Conservation (phyloP, 2,888 invertebrate species). For the Apotomis betuletana region DNA sequence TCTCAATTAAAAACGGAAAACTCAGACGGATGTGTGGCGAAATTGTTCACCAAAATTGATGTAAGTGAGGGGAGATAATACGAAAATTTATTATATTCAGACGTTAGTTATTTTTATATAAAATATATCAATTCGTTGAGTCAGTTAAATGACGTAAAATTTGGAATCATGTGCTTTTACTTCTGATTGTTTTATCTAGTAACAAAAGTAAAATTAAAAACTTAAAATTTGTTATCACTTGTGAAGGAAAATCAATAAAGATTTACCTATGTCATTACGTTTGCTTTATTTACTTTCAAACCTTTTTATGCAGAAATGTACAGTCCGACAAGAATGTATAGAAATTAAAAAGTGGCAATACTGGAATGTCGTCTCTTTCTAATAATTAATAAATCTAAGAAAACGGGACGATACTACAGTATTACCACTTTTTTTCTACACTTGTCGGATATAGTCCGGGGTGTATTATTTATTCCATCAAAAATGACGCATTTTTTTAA, state of each 20-base stretch:
- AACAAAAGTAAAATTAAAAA: background rate
- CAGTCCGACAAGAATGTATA: no score
- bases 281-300: constrained; percentile 47
- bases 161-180: constrained; percentile 12
- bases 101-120: constrained; percentile 22
- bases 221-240: constrained; percentile 50
- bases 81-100: background rate
- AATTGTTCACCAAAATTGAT: background rate
- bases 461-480: no score
- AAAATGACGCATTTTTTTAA: no score
- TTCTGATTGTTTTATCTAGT: constrained; percentile 9
- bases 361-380: no score
- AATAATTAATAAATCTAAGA: no score
- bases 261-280: constrained; percentile 56
- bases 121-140: constrained; percentile 5
- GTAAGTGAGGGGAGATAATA: background rate
- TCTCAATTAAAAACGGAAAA: constrained; percentile 50
- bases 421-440: no score
- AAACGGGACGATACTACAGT: no score
- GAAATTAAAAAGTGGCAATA: no score
- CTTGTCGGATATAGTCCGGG: no score
- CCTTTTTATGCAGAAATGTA: background rate
- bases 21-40: background rate
- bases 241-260: constrained; percentile 80
- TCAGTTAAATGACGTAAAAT: background rate